Conservation (phyloP, 2,113 vertebrate genomes). For the Limanda limanda region DNA sequence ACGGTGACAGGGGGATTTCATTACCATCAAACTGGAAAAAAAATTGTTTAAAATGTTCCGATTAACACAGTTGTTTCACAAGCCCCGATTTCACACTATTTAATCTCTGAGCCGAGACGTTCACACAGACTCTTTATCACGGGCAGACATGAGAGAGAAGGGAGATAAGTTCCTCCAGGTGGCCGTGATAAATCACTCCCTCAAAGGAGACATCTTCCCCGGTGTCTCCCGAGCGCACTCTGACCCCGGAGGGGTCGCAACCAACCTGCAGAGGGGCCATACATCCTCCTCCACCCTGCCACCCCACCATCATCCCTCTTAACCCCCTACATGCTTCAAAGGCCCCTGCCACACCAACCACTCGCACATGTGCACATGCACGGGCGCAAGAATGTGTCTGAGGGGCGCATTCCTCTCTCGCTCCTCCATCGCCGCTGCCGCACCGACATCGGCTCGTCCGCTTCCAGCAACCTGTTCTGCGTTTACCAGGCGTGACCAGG, state of each 20-base stretch:
- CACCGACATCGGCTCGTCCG: slow-evolving; percentile 40
- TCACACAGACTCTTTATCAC: slow-evolving; percentile 29
- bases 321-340: slow-evolving; percentile 77
- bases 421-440: slow-evolving; percentile 18
- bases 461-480: slow-evolving; percentile 60
- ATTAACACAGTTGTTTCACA: slow-evolving; percentile 31
- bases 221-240: slow-evolving; percentile 62
- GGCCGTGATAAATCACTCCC: slow-evolving; percentile 74
- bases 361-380: slow-evolving; percentile 39
- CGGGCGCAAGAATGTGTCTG: slow-evolving; percentile 10
- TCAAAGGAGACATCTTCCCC: slow-evolving; percentile 72
- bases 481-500: slow-evolving; percentile 58
- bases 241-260: slow-evolving; percentile 68
- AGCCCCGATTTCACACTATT: slow-evolving; percentile 22
- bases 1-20: slow-evolving; percentile 12
- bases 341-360: slow-evolving; percentile 55
- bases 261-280: slow-evolving; percentile 64
- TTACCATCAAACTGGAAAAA: slow-evolving; percentile 1
- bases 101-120: slow-evolving; percentile 39
- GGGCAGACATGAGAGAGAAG: slow-evolving; percentile 31
- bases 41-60: slow-evolving; percentile 16
- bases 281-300: slow-evolving; percentile 67
- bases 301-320: slow-evolving; percentile 58
- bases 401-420: slow-evolving; percentile 47
- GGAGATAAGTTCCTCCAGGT: slow-evolving; percentile 77